Base-by-base conservation (phyloP, 2,888 invertebrate species). In the Agapetus fuscipes region DNA sequence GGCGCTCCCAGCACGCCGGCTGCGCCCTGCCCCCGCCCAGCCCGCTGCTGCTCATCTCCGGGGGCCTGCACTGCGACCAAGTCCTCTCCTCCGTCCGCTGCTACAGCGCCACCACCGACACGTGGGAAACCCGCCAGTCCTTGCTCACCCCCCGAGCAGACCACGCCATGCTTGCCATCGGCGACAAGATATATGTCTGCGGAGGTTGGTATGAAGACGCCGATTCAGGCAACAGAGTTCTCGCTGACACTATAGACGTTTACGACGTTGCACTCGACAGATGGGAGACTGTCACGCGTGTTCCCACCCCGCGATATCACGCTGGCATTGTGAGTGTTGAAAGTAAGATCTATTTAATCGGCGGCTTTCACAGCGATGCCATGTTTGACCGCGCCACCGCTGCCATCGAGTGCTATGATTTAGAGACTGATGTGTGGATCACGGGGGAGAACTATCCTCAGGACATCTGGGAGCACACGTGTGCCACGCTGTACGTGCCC, bases 401-500 rank as follows among this genome's bases (percentile, higher is more conserved):
- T 3, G 71, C 73, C 30, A 75, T 82, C 9, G 80, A 81, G 54
- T 74, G 72, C 46, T 80, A 77, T 53, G 75, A 82, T 56, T 59
- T 81, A 47, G 70, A 70, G 20, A 71, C 61, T 1, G 66, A 71
- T 46, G 56, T 61, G 10, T 82, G 82, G 81, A 69, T 68, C 4
- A 70, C 71, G 7, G 72, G 72, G n/a, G 71, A 73, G 49, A 71
- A 75, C 45, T 75, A 78, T 54, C 76, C 78, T 0, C 74, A 76
- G 51, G 76, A 80, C 52, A 72, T 80, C 41, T 83, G 82, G 82
- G 82, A 82, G 53, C 80, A 81, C 51, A 72, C 74, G 1, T 77
- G 78, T 53, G 78, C 75, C 31, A 71, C 75, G 17, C 60, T 83
- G 39, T 80, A 77, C 56, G 72, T 82, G 50, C 82, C 82, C 29